Percentiles rank a stretch among this genome's conserved stretches.
phyloP scores from a whole-genome alignment of 1,140 invertebrate species.

The Magallana gigas region DNA sequence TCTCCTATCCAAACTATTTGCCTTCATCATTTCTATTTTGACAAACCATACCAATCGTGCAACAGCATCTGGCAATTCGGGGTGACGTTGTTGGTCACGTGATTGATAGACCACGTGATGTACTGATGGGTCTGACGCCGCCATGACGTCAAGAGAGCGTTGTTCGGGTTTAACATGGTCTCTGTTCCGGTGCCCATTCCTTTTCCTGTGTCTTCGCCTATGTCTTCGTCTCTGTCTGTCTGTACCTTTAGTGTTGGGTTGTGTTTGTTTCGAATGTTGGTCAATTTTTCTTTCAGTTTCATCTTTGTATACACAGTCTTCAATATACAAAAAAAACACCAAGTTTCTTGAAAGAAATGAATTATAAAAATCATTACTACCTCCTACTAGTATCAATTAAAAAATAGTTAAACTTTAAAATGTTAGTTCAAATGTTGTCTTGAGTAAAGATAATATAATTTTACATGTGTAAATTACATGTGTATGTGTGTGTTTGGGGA shows the following conservation, averaged over 20 bases:
- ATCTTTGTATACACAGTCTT: not conserved
- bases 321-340: not conserved
- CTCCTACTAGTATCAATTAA: too few species aligned
- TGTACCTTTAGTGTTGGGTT: not conserved
- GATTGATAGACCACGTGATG: slow-evolving; percentile 25
- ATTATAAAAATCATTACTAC: not conserved
- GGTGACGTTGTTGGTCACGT: not conserved
- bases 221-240: not conserved
- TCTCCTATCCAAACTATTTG: too few species aligned
- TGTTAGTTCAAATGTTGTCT: too few species aligned
- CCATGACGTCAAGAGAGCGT: not conserved
- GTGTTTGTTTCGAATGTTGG: not conserved
- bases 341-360: not conserved
- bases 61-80: not conserved
- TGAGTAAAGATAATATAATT: too few species aligned
- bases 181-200: not conserved
- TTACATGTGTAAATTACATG: too few species aligned
- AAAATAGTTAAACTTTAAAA: too few species aligned
- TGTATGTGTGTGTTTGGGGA: too few species aligned
- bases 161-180: not conserved
- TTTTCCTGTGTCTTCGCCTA: not conserved
- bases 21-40: too few species aligned
- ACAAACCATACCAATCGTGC: not conserved
- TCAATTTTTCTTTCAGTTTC: slow-evolving; percentile 9
- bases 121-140: not conserved